Percentiles rank a stretch among this genome's conserved stretches.
phyloP scores from a whole-genome alignment of 2,888 invertebrate species.

The Stegophylla sp. region DNA sequence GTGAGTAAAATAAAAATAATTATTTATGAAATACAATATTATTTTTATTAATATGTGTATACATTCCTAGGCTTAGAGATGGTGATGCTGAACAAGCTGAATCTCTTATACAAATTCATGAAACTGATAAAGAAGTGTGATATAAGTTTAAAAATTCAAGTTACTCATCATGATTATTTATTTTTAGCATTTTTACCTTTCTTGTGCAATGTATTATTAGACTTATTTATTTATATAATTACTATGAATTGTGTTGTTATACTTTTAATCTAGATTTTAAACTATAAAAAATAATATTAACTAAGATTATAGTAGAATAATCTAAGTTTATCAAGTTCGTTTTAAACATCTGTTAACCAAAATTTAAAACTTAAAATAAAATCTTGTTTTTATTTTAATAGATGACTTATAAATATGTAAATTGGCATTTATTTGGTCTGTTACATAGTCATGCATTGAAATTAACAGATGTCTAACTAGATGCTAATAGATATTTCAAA shows the following conservation, averaged over 20 bases:
- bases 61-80: conserved; percentile 67
- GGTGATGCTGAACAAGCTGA: conserved; percentile 75
- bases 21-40: conserved; percentile 1
- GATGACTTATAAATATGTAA: too few species aligned
- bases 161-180: conserved; percentile 15
- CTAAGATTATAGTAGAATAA: too few species aligned
- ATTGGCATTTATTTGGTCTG: background rate
- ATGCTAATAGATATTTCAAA: background rate
- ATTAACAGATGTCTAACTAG: background rate
- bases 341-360: too few species aligned
- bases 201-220: conserved; percentile 39
- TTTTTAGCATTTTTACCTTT: conserved; percentile 22
- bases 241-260: background rate
- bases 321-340: too few species aligned
- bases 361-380: too few species aligned
- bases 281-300: background rate
- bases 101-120: conserved; percentile 72
- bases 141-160: conserved; percentile 31
- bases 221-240: conserved; percentile 28
- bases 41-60: conserved; percentile 60
- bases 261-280: conserved; percentile 36
- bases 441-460: background rate
- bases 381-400: too few species aligned
- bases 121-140: conserved; percentile 70
- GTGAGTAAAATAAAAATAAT: conserved; percentile 28